Percentiles rank a stretch among this genome's conserved stretches.
phyloP scores from a whole-genome alignment of 2,888 invertebrate genomes.

The Kuschelorhynchus macadamiae region DNA sequence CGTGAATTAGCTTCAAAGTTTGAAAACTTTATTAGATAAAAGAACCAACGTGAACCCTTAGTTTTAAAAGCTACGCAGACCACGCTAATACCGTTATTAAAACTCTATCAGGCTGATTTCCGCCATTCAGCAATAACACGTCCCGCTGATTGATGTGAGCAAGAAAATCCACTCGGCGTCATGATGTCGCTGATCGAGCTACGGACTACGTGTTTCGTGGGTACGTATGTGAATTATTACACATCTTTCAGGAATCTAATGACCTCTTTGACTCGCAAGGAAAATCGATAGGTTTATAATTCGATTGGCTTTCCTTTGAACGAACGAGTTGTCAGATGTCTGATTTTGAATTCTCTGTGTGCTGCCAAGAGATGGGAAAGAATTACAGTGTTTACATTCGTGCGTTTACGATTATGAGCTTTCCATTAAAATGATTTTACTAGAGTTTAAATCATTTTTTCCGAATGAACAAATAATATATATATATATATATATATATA shows the following conservation, averaged over 20 bases:
- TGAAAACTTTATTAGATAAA: too few species aligned
- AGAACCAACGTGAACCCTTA: too few species aligned
- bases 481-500: too few species aligned
- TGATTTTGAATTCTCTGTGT: constrained; percentile 23
- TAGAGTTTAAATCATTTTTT: background rate
- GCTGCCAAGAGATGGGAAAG: constrained; percentile 3
- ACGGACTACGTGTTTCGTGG: constrained; percentile 46
- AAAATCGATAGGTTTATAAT: constrained; percentile 43
- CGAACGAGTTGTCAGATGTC: constrained; percentile 27
- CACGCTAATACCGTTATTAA: too few species aligned
- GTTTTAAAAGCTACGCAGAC: too few species aligned
- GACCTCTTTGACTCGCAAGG: constrained; percentile 28
- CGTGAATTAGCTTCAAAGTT: too few species aligned
- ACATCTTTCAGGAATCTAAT: constrained; percentile 42
- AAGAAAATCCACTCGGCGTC: constrained; percentile 49
- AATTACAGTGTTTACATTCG: constrained; percentile 9
- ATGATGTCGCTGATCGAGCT: constrained; percentile 42
- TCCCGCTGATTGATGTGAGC: constrained; percentile 47
- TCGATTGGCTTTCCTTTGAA: constrained; percentile 35
- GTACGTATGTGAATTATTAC: constrained; percentile 45
- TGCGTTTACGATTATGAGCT: background rate
- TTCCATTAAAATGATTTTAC: background rate
- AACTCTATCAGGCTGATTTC: too few species aligned
- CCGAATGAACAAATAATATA: too few species aligned
- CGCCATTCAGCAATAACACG: constrained; percentile 16